Percentiles rank a stretch among this genome's conserved stretches.
Evolutionary conservation across 2,113 vertebrate species (phyloP).

Genomic region (Campylomormyrus numenius): DNA sequence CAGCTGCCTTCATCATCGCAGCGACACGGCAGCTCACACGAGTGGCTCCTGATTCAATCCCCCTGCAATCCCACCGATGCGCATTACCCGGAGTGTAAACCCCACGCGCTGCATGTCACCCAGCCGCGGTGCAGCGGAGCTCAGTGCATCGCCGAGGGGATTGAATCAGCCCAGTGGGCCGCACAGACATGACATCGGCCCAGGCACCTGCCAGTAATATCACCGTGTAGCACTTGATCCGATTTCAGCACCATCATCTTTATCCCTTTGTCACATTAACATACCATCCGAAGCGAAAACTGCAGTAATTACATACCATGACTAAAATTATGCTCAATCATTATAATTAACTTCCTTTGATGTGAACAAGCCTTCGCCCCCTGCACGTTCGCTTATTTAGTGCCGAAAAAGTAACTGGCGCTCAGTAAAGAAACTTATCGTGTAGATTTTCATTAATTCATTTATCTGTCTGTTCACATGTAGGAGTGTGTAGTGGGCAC

Average conservation of each 20-base stretch:
- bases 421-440: not conserved
- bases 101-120: not conserved
- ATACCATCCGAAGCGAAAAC: not conserved
- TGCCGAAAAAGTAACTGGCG: not conserved
- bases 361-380: not conserved
- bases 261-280: not conserved
- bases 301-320: not conserved
- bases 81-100: not conserved
- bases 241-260: not conserved
- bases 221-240: not conserved
- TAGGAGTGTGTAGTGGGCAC: not conserved
- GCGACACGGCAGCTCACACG: not conserved
- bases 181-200: not conserved
- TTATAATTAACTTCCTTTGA: slow-evolving; percentile 13
- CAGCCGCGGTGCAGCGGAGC: not conserved
- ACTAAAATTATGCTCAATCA: not conserved
- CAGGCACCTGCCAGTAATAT: not conserved
- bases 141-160: not conserved
- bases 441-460: not conserved
- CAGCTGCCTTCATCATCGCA: not conserved
- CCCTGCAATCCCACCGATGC: not conserved
- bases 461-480: not conserved
- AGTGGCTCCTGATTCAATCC: not conserved
- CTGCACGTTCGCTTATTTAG: not conserved
- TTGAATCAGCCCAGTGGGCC: not conserved